Conservation (phyloP, 1,140 invertebrate species). For the Riptortus pedestris region DNA sequence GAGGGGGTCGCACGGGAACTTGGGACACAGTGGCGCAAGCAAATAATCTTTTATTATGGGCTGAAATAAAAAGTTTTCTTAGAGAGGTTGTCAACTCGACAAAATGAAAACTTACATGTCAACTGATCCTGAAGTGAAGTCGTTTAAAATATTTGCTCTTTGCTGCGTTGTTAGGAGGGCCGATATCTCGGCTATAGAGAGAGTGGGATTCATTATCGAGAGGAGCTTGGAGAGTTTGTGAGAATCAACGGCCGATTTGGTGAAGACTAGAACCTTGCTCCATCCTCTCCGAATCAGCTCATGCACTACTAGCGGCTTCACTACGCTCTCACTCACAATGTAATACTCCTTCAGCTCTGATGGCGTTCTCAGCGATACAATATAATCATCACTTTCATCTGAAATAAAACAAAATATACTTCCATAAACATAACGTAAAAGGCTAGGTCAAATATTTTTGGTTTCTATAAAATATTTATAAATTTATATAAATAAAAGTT, state of each 20-base stretch:
- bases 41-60: no score
- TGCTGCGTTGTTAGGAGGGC: slow-evolving; percentile 1
- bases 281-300: slow-evolving; percentile 57
- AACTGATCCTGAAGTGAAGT: slow-evolving; percentile 35
- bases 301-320: slow-evolving; percentile 76
- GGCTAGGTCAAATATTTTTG: no score
- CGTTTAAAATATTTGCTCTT: slow-evolving; percentile 8
- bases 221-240: slow-evolving; percentile 60
- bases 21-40: no score
- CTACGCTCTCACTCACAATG: slow-evolving; percentile 51
- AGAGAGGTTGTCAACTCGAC: no score
- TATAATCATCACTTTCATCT: slow-evolving; percentile 20
- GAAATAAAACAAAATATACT: neutral
- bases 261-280: slow-evolving; percentile 76
- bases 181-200: slow-evolving; percentile 29
- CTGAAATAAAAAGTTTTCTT: no score
- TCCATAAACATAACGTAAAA: no score
- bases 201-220: slow-evolving; percentile 38
- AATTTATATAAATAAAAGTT: no score
- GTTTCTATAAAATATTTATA: no score
- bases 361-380: slow-evolving; percentile 47
- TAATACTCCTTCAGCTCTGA: slow-evolving; percentile 67
- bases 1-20: no score
- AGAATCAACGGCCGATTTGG: slow-evolving; percentile 67
- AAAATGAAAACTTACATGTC: neutral